Evolutionary conservation across 2,888 invertebrate species (phyloP).

Genomic region (Reticulitermes lucifugus): DNA sequence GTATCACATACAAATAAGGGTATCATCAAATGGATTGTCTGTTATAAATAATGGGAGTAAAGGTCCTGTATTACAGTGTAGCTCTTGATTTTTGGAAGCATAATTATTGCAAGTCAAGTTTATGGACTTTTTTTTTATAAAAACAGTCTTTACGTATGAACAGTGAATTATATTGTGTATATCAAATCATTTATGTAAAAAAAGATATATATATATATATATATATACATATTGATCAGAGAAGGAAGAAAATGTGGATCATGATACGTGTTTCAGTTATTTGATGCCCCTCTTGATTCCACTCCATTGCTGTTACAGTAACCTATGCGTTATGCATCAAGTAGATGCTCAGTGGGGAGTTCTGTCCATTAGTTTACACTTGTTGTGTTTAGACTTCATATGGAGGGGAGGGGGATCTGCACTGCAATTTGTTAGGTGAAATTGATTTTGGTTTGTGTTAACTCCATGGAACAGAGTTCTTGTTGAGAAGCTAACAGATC

Average conservation of each 20-base stretch:
- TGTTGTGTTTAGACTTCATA: too few species aligned
- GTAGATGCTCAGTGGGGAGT: too few species aligned
- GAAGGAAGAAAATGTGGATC: conserved; percentile 16
- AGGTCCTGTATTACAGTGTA: conserved; percentile 37
- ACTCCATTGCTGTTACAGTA: too few species aligned
- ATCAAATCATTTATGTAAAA: conserved; percentile 43
- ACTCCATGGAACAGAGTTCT: too few species aligned
- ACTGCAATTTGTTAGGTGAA: too few species aligned
- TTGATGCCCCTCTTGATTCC: background rate
- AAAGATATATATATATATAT: conserved; percentile 10
- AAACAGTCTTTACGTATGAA: conserved; percentile 38
- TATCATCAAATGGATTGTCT: conserved; percentile 33
- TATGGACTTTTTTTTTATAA: conserved; percentile 39
- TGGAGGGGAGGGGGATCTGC: too few species aligned
- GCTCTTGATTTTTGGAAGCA: conserved; percentile 29
- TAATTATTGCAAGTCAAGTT: conserved; percentile 31
- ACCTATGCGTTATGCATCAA: too few species aligned
- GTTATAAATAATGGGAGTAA: conserved; percentile 23
- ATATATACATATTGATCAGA: conserved; percentile 30
- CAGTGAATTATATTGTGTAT: conserved; percentile 38
- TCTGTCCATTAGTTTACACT: too few species aligned
- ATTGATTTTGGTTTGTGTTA: too few species aligned
- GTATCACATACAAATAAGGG: conserved; percentile 12
- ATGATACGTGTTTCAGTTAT: background rate
- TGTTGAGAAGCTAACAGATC: too few species aligned